Conservation (phyloP, 2,888 invertebrate genomes). For the Yponomeuta cagnagella region DNA sequence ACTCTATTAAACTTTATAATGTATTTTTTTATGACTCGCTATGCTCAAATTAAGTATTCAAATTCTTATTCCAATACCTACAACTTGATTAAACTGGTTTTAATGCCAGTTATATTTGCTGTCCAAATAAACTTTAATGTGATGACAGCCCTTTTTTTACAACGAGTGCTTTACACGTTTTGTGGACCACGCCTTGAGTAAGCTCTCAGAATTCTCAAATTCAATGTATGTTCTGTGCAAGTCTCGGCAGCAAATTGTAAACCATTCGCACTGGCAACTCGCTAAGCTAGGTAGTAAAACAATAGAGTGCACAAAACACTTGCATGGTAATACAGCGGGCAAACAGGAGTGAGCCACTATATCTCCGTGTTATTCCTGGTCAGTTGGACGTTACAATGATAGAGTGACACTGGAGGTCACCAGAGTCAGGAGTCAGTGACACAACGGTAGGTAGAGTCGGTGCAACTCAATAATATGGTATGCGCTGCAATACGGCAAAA, state of each 20-base stretch:
- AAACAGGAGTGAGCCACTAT: background rate
- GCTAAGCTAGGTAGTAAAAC: background rate
- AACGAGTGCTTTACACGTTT: too few relatives aligned
- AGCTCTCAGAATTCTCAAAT: too few relatives aligned
- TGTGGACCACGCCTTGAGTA: too few relatives aligned
- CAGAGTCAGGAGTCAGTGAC: background rate
- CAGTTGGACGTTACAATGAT: background rate
- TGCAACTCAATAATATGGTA: background rate
- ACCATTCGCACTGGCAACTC: background rate
- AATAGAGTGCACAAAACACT: conserved; percentile 1
- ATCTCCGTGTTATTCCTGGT: background rate
- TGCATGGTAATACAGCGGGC: background rate
- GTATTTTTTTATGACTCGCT: too few relatives aligned
- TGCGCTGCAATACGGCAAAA: too few relatives aligned
- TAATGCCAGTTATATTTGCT: too few relatives aligned
- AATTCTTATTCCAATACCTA: too few relatives aligned
- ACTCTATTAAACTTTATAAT: too few relatives aligned
- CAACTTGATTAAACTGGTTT: too few relatives aligned
- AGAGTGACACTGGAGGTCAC: background rate
- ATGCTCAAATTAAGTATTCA: too few relatives aligned
- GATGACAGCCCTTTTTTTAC: too few relatives aligned
- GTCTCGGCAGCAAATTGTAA: background rate
- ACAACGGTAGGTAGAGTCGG: background rate
- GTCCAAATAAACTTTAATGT: too few relatives aligned
- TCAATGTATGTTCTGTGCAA: background rate